Evolutionary conservation across 1,140 invertebrate genomes (phyloP).

Genomic region (Oreohelix idahoensis): DNA sequence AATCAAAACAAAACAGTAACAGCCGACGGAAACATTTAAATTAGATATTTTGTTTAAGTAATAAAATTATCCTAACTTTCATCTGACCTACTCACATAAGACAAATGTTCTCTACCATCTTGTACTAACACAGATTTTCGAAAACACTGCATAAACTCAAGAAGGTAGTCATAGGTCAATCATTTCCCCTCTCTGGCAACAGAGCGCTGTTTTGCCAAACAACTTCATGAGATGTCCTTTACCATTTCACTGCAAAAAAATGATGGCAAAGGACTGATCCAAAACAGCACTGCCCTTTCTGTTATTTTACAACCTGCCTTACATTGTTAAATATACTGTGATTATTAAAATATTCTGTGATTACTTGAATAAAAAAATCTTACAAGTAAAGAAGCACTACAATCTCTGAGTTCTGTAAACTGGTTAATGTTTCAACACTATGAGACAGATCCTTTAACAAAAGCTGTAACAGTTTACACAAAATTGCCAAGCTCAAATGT

Average conservation of each 20-base stretch:
- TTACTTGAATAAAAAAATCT: neutral
- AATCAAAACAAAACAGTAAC: neutral
- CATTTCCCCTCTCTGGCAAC: too few species aligned
- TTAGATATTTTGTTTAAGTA: neutral
- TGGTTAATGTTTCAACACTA: neutral
- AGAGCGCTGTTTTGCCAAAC: too few species aligned
- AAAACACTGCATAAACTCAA: too few species aligned
- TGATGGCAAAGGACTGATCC: too few species aligned
- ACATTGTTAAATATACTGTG: neutral
- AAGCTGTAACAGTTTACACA: neutral
- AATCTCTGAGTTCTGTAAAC: neutral
- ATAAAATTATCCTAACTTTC: neutral
- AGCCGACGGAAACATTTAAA: too few species aligned
- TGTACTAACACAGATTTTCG: too few species aligned
- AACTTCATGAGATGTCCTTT: too few species aligned
- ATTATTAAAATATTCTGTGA: neutral
- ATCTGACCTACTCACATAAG: neutral
- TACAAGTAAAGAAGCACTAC: neutral
- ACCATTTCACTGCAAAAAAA: too few species aligned
- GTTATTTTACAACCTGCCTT: neutral
- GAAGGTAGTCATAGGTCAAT: too few species aligned
- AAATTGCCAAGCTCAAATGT: neutral
- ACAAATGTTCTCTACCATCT: neutral
- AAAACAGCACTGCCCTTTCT: too few species aligned
- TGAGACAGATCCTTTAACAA: neutral